Conservation (phyloP, 2,888 invertebrate species). For the Leucophenga maculata region DNA sequence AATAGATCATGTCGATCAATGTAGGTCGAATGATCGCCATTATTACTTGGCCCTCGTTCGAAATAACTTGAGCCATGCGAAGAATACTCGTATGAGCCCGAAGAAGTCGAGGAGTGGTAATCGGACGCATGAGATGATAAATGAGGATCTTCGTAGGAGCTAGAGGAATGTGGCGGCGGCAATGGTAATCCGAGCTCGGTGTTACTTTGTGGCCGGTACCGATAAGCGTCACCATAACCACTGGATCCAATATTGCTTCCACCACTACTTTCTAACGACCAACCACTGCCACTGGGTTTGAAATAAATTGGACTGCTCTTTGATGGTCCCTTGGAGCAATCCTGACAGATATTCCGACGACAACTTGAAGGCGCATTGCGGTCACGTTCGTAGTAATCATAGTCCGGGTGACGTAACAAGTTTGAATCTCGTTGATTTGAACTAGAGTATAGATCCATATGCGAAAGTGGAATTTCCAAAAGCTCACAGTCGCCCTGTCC, state of each 20-base stretch:
- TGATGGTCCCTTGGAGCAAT: constrained; percentile 66
- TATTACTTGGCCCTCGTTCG: constrained; percentile 67
- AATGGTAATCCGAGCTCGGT: constrained; percentile 61
- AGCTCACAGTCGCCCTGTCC: constrained; percentile 85
- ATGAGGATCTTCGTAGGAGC: constrained; percentile 61
- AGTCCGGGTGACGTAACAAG: constrained; percentile 76
- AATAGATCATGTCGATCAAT: constrained; percentile 69
- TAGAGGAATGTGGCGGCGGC: constrained; percentile 47
- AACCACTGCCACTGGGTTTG: constrained; percentile 59
- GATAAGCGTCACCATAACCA: constrained; percentile 50
- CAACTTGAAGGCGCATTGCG: constrained; percentile 81
- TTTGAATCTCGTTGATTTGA: constrained; percentile 73
- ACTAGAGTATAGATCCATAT: constrained; percentile 77
- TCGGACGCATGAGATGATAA: constrained; percentile 56
- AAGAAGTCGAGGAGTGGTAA: constrained; percentile 56
- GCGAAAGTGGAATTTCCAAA: constrained; percentile 80
- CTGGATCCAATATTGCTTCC: constrained; percentile 36
- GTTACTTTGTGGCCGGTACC: constrained; percentile 59
- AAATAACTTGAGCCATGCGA: constrained; percentile 66
- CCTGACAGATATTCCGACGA: constrained; percentile 67
- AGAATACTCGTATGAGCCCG: constrained; percentile 65
- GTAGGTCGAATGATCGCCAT: constrained; percentile 60
- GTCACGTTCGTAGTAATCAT: constrained; percentile 86
- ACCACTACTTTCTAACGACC: constrained; percentile 42
- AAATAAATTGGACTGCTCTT: constrained; percentile 63